Percentiles rank a stretch among this genome's conserved stretches.
Evolutionary conservation across 2,113 vertebrate species (phyloP).

Genomic region (Seriola dumerili): DNA sequence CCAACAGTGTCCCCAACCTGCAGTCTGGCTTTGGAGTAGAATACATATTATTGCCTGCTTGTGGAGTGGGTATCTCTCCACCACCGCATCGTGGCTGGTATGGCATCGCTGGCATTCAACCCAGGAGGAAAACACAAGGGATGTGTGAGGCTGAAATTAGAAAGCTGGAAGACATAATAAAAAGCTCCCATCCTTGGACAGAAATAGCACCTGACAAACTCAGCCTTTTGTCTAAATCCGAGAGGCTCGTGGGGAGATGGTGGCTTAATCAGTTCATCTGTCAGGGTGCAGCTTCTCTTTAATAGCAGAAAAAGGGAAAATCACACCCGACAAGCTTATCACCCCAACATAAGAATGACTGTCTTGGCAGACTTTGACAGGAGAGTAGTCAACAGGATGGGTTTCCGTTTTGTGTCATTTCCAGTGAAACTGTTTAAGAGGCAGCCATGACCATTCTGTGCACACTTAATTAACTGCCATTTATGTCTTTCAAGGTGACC

Average conservation of each 20-base stretch:
- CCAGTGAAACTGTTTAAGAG: slow-evolving; percentile 3
- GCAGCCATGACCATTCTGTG: background rate
- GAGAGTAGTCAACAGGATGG: slow-evolving; percentile 3
- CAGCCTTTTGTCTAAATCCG: slow-evolving; percentile 29
- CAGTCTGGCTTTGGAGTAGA: slow-evolving; percentile 53
- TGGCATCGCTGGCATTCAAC: slow-evolving; percentile 35
- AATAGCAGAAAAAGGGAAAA: background rate
- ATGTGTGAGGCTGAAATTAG: slow-evolving; percentile 45
- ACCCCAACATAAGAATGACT: background rate
- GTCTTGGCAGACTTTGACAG: slow-evolving; percentile 27
- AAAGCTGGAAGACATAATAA: slow-evolving; percentile 45
- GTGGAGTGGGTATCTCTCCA: slow-evolving; percentile 41
- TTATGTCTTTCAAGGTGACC: slow-evolving; percentile 74
- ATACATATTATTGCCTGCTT: slow-evolving; percentile 60
- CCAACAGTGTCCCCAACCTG: slow-evolving; percentile 54
- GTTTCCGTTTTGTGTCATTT: background rate
- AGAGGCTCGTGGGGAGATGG: background rate
- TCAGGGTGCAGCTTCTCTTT: slow-evolving; percentile 13
- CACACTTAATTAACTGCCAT: slow-evolving; percentile 16
- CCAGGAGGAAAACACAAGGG: slow-evolving; percentile 8
- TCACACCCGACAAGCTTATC: slow-evolving; percentile 23
- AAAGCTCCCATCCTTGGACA: slow-evolving; percentile 39
- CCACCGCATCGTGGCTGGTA: slow-evolving; percentile 19
- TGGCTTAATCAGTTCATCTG: slow-evolving; percentile 24
- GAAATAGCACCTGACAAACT: slow-evolving; percentile 45